Conservation (phyloP, 23 tunicate species). For the Phallusia fumigata region DNA sequence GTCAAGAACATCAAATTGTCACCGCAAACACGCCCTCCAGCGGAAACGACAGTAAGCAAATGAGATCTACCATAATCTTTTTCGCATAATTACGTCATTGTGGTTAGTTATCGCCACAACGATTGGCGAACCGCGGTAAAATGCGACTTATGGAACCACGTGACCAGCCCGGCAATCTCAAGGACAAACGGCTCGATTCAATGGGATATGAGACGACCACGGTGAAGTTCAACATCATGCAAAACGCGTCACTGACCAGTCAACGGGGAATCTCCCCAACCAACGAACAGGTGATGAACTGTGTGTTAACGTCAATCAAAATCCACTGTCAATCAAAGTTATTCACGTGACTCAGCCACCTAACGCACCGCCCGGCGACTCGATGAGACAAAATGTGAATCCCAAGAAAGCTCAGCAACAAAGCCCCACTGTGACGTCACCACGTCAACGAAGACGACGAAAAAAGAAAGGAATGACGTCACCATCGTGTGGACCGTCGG, state of each 20-base stretch:
- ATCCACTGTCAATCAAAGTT: too few relatives aligned
- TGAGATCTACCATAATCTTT: neutral
- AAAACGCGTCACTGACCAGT: neutral
- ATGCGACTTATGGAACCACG: neutral
- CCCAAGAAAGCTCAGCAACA: neutral
- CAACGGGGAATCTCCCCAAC: too few relatives aligned
- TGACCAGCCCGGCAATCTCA: neutral
- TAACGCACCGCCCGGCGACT: too few relatives aligned
- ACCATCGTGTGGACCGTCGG: too few relatives aligned
- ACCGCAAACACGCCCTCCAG: conserved; percentile 9
- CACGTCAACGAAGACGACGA: neutral
- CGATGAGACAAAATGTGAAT: neutral
- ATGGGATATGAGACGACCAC: neutral
- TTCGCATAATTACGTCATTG: neutral
- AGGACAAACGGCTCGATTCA: conserved; percentile 2
- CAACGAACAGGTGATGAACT: too few relatives aligned
- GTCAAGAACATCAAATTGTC: conserved; percentile 12
- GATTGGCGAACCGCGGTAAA: neutral
- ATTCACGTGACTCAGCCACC: too few relatives aligned
- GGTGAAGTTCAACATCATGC: neutral
- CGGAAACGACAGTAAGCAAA: neutral
- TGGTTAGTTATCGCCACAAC: neutral
- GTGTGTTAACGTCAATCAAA: too few relatives aligned
- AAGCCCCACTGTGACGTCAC: conserved; percentile 17
- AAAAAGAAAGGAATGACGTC: neutral